Percentiles rank a stretch among this genome's conserved stretches.
phyloP scores from a whole-genome alignment of 2,797 vertebrate species.

The Luscinia luscinia region DNA sequence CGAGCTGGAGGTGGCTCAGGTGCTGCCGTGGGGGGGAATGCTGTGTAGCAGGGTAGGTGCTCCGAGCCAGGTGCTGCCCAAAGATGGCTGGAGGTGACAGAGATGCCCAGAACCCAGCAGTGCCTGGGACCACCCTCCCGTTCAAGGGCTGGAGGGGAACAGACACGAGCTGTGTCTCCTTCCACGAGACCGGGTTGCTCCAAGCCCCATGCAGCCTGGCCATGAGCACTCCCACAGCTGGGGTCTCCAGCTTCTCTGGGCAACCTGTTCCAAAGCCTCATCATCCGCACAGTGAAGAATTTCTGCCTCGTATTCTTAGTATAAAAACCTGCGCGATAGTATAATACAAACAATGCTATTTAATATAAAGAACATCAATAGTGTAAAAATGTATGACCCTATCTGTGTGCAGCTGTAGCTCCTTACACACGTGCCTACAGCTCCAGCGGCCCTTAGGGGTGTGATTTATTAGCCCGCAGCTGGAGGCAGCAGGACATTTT shows the following conservation, averaged over 20 bases:
- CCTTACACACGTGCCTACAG: background rate
- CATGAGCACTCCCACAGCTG: no score
- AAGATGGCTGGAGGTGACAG: background rate
- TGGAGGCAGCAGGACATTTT: background rate
- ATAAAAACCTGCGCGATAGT: background rate
- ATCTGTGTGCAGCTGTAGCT: background rate
- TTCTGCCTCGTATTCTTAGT: background rate
- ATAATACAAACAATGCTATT: background rate
- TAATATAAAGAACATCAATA: background rate
- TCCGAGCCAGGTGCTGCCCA: background rate
- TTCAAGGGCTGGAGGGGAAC: background rate
- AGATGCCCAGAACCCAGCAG: background rate
- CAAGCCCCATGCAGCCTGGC: no score
- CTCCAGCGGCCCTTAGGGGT: background rate
- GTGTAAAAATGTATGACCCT: background rate
- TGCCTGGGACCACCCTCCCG: accelerated
- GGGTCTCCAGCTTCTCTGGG: background rate
- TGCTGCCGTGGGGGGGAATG: accelerated
- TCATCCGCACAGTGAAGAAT: background rate
- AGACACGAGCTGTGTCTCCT: background rate
- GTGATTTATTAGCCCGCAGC: background rate
- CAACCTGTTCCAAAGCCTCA: background rate
- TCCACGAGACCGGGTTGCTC: background rate
- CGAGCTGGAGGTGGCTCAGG: background rate
- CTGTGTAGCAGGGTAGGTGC: background rate